Percentiles rank a stretch among this genome's conserved stretches.
These are phyloP conservation scores for Adela reaumurella DNA, from an alignment of 2,888 invertebrate genomes.

Conservation along the genomic window DNA sequence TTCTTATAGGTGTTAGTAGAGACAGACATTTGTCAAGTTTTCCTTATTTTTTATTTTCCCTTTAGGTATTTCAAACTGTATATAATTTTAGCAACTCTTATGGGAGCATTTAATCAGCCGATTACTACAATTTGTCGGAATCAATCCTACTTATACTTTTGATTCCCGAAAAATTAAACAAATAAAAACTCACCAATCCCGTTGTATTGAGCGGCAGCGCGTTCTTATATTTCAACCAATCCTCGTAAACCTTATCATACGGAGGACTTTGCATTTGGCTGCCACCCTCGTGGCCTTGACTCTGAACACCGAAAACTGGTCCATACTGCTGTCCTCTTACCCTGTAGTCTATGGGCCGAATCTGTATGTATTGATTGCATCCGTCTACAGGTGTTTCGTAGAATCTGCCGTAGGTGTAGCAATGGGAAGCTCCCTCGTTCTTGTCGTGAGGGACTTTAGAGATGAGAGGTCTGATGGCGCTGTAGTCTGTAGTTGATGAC, in stretches of 20 bases:
- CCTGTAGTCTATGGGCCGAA: conserved; percentile 35
- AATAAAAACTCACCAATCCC: conserved; percentile 33
- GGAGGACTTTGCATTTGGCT: conserved; percentile 26
- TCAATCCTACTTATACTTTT: too few species aligned
- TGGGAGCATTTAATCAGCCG: too few species aligned
- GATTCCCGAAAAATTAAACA: too few species aligned
- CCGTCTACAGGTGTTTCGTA: conserved; percentile 38
- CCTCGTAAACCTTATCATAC: conserved; percentile 47
- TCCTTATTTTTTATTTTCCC: too few species aligned
- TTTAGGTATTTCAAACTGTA: too few species aligned
- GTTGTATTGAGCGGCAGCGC: conserved; percentile 43
- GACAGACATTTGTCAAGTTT: too few species aligned
- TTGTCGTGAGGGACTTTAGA: conserved; percentile 35
- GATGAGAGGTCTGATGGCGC: conserved; percentile 37
- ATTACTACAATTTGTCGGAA: too few species aligned
- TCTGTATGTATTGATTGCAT: conserved; percentile 41
- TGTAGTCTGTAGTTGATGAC: conserved; percentile 43
- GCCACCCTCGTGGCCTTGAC: conserved; percentile 16
- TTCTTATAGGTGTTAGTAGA: too few species aligned
- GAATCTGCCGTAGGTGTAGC: conserved; percentile 14
- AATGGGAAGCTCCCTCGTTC: conserved; percentile 24
- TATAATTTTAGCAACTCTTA: too few species aligned
- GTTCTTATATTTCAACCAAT: conserved; percentile 55
- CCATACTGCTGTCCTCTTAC: conserved; percentile 22
- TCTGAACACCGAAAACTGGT: conserved; percentile 18